These are phyloP conservation scores for Percopsis transmontana DNA, from an alignment of 2,113 vertebrate species.

Conservation along the genomic window DNA sequence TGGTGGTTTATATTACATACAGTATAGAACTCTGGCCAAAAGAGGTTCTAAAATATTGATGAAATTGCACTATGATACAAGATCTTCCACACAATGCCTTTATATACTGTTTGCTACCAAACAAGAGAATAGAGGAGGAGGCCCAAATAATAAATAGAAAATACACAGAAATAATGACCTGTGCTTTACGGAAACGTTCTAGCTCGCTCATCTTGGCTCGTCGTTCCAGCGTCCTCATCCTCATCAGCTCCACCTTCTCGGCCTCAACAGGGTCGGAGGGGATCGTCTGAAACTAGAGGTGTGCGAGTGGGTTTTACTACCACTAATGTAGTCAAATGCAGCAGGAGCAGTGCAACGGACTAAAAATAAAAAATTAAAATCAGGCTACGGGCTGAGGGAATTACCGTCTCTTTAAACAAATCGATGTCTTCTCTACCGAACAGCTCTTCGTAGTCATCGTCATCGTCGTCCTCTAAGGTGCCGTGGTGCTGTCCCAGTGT, in stretches of 20 bases:
- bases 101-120: too few relatives aligned
- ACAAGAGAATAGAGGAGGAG: background rate
- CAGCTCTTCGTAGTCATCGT: conserved; percentile 62
- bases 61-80: too few relatives aligned
- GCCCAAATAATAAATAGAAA: background rate
- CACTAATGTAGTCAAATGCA: background rate
- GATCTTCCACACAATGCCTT: too few relatives aligned
- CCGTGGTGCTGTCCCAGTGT: conserved; percentile 46
- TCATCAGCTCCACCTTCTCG: conserved; percentile 78
- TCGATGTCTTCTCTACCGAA: conserved; percentile 52
- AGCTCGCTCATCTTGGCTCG: conserved; percentile 82
- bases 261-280: conserved; percentile 58
- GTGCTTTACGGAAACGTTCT: conserved; percentile 86
- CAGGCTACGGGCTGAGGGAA: too few relatives aligned
- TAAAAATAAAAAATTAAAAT: too few relatives aligned
- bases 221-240: conserved; percentile 81
- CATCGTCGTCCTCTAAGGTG: conserved; percentile 66
- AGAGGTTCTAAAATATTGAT: too few relatives aligned
- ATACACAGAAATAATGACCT: conserved; percentile 73
- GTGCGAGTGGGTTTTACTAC: too few relatives aligned
- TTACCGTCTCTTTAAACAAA: conserved; percentile 67
- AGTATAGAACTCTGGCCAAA: too few relatives aligned
- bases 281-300: conserved; percentile 49
- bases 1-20: too few relatives aligned
- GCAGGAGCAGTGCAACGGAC: background rate